Evolutionary conservation across 2,888 invertebrate genomes (phyloP).

Genomic region (Aproaerema taeniolella): DNA sequence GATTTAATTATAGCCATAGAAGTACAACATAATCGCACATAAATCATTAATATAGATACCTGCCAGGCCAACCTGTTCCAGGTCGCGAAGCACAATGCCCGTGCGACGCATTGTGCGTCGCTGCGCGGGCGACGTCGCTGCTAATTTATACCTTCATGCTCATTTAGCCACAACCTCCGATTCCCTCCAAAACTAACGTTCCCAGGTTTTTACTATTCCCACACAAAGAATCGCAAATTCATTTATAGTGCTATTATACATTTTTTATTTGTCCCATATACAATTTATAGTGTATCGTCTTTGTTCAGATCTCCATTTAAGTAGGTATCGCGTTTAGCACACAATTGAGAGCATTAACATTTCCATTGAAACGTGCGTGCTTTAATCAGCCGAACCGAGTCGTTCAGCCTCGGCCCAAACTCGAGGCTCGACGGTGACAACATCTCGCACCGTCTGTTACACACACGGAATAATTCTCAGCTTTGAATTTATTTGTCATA

Average conservation of each 20-base stretch:
- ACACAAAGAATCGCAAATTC: conserved; percentile 57
- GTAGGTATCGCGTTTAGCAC: conserved; percentile 61
- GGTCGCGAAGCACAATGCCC: conserved; percentile 63
- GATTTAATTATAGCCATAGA: conserved; percentile 67
- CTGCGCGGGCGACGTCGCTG: conserved; percentile 43
- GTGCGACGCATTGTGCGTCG: conserved; percentile 48
- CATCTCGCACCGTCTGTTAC: conserved; percentile 7
- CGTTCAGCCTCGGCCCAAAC: conserved; percentile 29
- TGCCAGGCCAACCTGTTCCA: conserved; percentile 75
- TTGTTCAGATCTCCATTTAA: conserved; percentile 53
- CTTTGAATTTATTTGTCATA: conserved; percentile 5
- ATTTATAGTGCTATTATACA: conserved; percentile 47
- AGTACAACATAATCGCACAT: conserved; percentile 68
- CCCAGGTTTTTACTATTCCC: conserved; percentile 48
- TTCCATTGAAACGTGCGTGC: conserved; percentile 55
- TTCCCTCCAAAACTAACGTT: conserved; percentile 47
- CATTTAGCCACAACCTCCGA: conserved; percentile 53
- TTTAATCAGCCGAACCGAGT: conserved; percentile 42
- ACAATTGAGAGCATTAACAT: conserved; percentile 67
- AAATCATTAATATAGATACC: conserved; percentile 72
- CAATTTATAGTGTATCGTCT: conserved; percentile 60
- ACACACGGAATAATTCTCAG: neutral
- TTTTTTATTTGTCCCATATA: conserved; percentile 51
- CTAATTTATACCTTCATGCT: conserved; percentile 75
- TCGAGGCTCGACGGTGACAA: conserved; percentile 10